Percentiles rank a stretch among this genome's conserved stretches.
Conservation (phyloP, 2,113 vertebrate species). For the Silurus asotus region DNA sequence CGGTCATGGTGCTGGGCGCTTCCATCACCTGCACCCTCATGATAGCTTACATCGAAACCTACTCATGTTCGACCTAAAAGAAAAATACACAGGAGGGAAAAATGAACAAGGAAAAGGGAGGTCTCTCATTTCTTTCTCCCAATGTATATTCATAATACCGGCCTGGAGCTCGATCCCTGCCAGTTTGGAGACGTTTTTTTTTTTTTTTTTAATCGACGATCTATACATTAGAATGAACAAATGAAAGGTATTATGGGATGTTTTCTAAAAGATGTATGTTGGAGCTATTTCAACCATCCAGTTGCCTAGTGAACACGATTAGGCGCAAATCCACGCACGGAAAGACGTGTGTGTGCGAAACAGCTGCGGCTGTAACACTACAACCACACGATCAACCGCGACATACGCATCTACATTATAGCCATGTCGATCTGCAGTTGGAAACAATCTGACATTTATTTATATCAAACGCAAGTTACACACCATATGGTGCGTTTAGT, state of each 20-base stretch:
- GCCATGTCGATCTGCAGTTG: neutral
- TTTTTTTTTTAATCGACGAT: constrained; percentile 12
- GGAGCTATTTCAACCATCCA: too few species aligned
- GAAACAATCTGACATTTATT: neutral
- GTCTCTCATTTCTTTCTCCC: neutral
- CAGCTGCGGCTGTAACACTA: constrained; percentile 18
- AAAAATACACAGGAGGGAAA: neutral
- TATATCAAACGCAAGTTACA: neutral
- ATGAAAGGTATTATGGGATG: constrained; percentile 1
- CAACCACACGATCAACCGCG: constrained; percentile 7
- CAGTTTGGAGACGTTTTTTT: constrained; percentile 4
- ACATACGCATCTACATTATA: neutral
- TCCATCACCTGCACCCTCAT: constrained; percentile 68
- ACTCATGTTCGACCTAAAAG: constrained; percentile 64
- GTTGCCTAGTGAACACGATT: constrained; percentile 70
- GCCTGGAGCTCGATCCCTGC: neutral
- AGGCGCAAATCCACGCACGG: too few species aligned
- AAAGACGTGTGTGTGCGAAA: neutral
- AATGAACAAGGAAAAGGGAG: neutral
- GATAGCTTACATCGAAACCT: constrained; percentile 61
- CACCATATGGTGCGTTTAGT: neutral
- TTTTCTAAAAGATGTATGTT: constrained; percentile 43
- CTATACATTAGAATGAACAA: neutral
- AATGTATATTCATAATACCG: neutral
- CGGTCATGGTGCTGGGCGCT: constrained; percentile 81